Percentiles rank a stretch among this genome's conserved stretches.
These are phyloP conservation scores for Elegia similella DNA, from an alignment of 2,888 invertebrate genomes.

Conservation along the genomic window DNA sequence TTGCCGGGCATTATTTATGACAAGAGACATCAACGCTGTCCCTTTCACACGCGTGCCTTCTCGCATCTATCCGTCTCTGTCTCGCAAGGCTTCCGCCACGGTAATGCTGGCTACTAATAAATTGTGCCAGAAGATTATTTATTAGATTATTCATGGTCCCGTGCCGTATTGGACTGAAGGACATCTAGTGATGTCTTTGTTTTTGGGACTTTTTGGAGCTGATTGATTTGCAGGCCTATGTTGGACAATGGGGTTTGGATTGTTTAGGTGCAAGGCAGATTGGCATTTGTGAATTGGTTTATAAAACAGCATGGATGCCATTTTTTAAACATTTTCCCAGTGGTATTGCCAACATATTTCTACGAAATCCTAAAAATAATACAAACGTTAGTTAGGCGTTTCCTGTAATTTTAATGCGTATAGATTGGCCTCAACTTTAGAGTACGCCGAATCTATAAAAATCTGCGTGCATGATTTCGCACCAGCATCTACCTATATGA, in stretches of 20 bases:
- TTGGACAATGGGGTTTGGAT: conserved; percentile 35
- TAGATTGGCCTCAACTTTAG: too few relatives aligned
- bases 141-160: conserved; percentile 78
- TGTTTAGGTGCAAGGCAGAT: background rate
- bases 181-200: conserved; percentile 44
- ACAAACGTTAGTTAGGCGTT: too few relatives aligned
- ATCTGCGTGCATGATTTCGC: too few relatives aligned
- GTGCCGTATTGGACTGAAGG: conserved; percentile 76
- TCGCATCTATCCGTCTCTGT: conserved; percentile 39
- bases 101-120: conserved; percentile 73
- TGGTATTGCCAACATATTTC: too few relatives aligned
- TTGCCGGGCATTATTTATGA: conserved; percentile 79
- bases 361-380: too few relatives aligned
- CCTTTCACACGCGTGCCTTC: conserved; percentile 40
- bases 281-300: background rate
- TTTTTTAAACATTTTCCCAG: too few relatives aligned
- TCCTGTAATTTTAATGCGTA: too few relatives aligned
- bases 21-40: conserved; percentile 61
- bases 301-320: too few relatives aligned
- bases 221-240: conserved; percentile 68
- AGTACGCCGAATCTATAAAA: too few relatives aligned
- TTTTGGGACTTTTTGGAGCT: conserved; percentile 46
- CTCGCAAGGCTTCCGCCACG: conserved; percentile 67
- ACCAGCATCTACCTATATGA: too few relatives aligned
- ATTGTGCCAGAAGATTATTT: conserved; percentile 79